These are phyloP conservation scores for Caracal caracal DNA, from an alignment of 2,113 vertebrate genomes.

Conservation along the genomic window DNA sequence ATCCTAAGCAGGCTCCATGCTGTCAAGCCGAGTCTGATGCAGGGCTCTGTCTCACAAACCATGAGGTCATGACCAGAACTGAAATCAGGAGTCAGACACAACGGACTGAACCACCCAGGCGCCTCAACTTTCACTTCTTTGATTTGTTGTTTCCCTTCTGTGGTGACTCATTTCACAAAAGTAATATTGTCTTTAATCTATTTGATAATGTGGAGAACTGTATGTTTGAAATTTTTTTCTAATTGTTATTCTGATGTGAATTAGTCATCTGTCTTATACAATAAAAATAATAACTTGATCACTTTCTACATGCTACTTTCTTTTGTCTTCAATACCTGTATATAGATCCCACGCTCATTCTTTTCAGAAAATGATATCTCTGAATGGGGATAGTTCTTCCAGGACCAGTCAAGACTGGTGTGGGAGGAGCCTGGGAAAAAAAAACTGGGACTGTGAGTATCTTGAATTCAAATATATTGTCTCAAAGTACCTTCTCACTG, in stretches of 20 bases:
- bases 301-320: neutral
- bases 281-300: neutral
- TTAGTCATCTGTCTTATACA: neutral
- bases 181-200: neutral
- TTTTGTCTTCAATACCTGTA: neutral
- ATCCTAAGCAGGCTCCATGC: too few species aligned
- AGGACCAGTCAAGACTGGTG: neutral
- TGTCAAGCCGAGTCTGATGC: too few species aligned
- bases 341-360: neutral
- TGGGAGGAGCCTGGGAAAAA: neutral
- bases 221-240: neutral
- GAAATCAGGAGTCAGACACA: too few species aligned
- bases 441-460: neutral
- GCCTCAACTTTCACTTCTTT: neutral
- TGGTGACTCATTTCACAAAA: neutral
- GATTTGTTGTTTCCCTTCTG: neutral
- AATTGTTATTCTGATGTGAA: neutral
- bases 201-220: neutral
- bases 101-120: too few species aligned
- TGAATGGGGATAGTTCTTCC: neutral
- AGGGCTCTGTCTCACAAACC: too few species aligned
- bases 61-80: too few species aligned
- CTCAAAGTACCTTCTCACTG: neutral
- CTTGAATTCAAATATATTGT: neutral
- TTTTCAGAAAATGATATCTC: neutral